phyloP scores from a whole-genome alignment of 2,888 invertebrate genomes.

The Disparrhopalites patrizii region DNA sequence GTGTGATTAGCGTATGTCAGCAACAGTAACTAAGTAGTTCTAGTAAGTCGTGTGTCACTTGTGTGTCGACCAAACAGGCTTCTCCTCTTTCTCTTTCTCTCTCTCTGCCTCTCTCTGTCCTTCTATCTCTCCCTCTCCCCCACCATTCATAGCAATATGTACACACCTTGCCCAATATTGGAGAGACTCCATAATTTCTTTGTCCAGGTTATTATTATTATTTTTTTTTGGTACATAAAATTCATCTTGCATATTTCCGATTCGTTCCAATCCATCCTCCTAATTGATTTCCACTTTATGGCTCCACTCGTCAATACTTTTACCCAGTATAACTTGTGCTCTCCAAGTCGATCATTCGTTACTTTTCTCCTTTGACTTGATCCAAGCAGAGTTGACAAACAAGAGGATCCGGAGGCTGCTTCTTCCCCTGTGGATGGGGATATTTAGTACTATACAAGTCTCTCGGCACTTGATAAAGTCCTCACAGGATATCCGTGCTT shows the following conservation, averaged over 20 bases:
- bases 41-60: constrained; percentile 19
- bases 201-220: constrained; percentile 23
- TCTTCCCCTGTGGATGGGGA: too few species aligned
- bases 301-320: constrained; percentile 21
- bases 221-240: too few species aligned
- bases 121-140: too few species aligned
- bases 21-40: background rate
- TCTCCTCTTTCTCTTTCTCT: too few species aligned
- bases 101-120: too few species aligned
- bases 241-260: constrained; percentile 25
- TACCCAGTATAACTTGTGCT: constrained; percentile 23
- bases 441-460: too few species aligned
- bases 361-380: constrained; percentile 1
- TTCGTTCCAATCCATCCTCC: constrained; percentile 27
- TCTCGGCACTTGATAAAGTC: too few species aligned
- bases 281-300: constrained; percentile 36
- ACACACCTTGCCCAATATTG: too few species aligned
- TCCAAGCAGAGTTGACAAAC: too few species aligned
- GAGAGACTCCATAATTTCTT: constrained; percentile 6
- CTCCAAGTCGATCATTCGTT: constrained; percentile 12
- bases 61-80: constrained; percentile 3
- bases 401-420: too few species aligned
- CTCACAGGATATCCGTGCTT: too few species aligned
- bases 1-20: constrained; percentile 12
- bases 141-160: too few species aligned